Conservation (phyloP, 2,797 vertebrate genomes). For the Liparis tanakae region DNA sequence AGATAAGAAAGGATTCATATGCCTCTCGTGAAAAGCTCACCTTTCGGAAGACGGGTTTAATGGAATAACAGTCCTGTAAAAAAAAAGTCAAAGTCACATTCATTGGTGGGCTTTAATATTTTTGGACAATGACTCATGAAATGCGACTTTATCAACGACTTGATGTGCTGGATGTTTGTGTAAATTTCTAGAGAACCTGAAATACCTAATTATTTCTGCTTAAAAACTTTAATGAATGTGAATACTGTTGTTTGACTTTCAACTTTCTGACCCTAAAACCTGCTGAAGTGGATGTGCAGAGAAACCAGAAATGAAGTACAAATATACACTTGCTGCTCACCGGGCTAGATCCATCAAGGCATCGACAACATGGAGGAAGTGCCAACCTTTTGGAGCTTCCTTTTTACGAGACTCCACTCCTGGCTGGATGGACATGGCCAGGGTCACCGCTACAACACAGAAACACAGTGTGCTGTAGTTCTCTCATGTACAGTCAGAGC, state of each 20-base stretch:
- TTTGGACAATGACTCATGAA: no score
- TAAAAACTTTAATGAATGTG: no score
- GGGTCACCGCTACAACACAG: constrained; percentile 15
- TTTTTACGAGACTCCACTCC: not conserved
- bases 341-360: constrained; percentile 21
- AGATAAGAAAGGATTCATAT: not conserved
- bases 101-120: no score
- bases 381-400: accelerated
- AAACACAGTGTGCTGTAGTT: not conserved
- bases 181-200: no score
- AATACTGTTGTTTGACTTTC: not conserved
- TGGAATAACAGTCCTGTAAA: no score
- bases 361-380: accelerated
- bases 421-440: not conserved
- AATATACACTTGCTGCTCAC: constrained; percentile 4
- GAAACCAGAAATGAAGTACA: not conserved
- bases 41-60: not conserved
- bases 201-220: no score
- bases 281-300: not conserved
- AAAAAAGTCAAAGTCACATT: no score
- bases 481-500: no score
- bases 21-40: not conserved
- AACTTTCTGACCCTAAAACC: not conserved
- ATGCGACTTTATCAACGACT: no score
- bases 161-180: no score